These are phyloP conservation scores for Copidosoma floridanum DNA, from an alignment of 1,140 invertebrate species.

Conservation along the genomic window DNA sequence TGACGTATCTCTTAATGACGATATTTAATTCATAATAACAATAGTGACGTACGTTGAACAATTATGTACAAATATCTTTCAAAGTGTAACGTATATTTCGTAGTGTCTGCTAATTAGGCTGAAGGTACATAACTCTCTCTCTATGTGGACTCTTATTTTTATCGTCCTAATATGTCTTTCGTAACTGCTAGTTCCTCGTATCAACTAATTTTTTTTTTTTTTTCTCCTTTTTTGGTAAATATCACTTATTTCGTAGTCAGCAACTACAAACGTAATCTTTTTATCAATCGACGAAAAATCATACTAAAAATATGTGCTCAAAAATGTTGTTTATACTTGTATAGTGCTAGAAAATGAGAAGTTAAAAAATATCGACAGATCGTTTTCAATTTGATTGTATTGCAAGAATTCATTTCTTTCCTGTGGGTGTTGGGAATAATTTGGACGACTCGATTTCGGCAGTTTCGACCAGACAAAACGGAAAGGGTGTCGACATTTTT, in stretches of 20 bases:
- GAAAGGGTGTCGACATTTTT: too few relatives aligned
- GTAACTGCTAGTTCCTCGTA: too few relatives aligned
- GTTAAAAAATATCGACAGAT: constrained; percentile 24
- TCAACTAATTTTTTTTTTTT: too few relatives aligned
- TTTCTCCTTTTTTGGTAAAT: too few relatives aligned
- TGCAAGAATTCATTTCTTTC: too few relatives aligned
- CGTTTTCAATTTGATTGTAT: constrained; percentile 25
- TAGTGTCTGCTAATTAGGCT: constrained; percentile 6
- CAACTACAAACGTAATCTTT: constrained; percentile 12
- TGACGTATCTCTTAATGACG: constrained; percentile 1
- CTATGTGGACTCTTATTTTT: too few relatives aligned
- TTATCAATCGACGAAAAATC: constrained; percentile 9
- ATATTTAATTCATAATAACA: constrained; percentile 15
- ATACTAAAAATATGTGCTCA: constrained; percentile 5
- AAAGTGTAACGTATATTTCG: background rate
- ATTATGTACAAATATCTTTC: constrained; percentile 25
- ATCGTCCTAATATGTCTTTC: too few relatives aligned
- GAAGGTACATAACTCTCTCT: constrained; percentile 18
- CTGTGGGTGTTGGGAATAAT: too few relatives aligned
- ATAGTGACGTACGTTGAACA: constrained; percentile 13
- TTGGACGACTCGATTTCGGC: too few relatives aligned
- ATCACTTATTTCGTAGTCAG: too few relatives aligned
- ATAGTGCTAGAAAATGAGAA: constrained; percentile 14
- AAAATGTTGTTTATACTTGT: background rate
- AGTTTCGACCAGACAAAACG: constrained; percentile 1